Base-by-base conservation (phyloP, 2,113 vertebrate species). In the Rhinoptilus africanus region DNA sequence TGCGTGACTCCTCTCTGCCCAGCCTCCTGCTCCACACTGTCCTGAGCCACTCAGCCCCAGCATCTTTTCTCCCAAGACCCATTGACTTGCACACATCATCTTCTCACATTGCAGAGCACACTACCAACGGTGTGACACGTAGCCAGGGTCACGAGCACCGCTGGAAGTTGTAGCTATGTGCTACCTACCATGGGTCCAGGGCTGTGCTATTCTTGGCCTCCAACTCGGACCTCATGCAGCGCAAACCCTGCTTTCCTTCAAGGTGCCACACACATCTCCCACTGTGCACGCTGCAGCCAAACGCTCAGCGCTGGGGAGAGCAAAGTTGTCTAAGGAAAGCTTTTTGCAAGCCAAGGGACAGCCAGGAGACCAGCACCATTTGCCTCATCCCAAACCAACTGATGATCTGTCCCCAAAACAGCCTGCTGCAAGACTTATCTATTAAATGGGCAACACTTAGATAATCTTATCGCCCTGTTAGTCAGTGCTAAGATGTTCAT, bases 21-120 rank as follows among this genome's bases (percentile, higher is more conserved):
- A 72, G 14, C 35, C 35, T 74, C 28, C 50, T 56, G 54, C 56
- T 45, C 88, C 62, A 57, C 37, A 2, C 27, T 13, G 51, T 26
- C 51, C 66, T 18, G 14, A 62, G 32, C 3, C 64, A 41, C 71
- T 57, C 83, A n/a, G 47, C 9, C 53, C 20, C 34, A 3, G 50
- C 48, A 81, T 18, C n/a, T 60, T 85, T 68, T 12, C 32, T 37
- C 37, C 66, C 66, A 66, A 74, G 14, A 54, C 7, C 50, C 21
- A 12, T 28, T 8, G 4, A 0, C 47, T 20, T 8, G 39, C 3
- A 1, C 32, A 14, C 43, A 54, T 0, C 4, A 37, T 21, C 35
- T 20, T 8, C 28, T 43, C 7, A 1, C 12, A 2, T 8, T 30
- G 53, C 85, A 68, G 43, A 56, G 64, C 43, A 32, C 23, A 2